Evolutionary conservation across 37 sponge, comb jelly and placozoan species (phyloP), one percentile per base, ranked within the genome.

Genomic region (Theonella swinhoei): DNA sequence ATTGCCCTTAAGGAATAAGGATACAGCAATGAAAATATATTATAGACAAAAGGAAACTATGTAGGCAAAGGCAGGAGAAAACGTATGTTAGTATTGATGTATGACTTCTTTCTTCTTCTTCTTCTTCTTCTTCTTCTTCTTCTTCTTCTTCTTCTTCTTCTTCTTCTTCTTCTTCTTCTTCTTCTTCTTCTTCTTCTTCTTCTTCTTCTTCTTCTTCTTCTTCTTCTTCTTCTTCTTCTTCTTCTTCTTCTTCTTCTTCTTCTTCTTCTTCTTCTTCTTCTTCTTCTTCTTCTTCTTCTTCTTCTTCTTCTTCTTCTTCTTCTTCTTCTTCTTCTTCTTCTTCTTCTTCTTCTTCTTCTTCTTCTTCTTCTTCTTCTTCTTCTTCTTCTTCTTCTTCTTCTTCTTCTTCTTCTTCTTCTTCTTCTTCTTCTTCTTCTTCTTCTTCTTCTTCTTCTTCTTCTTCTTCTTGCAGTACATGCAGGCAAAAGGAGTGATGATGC

Each of bases 91-190:
- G n/a, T n/a, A n/a, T n/a, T n/a, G n/a, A n/a, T n/a, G n/a, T n/a
- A n/a, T n/a, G 60, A 58, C 19, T 58, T 58, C 60, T 58, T 58
- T 58, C 60, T 58, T 58, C 60, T 58, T 58, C 60, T 58, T 58
- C 60, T 58, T 58, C 60, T 58, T 58, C 60, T 58, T 58, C 60
- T 58, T 58, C 60, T 58, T 58, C 60, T 58, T 58, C 60, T 58
- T 58, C 60, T 58, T 58, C 60, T 58, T 58, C 60, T 58, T 58
- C 60, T 58, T 58, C 60, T 58, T 58, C 60, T 58, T 58, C 60
- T 58, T 58, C 60, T 58, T 58, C 60, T 58, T 58, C 60, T 58
- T 58, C 60, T 58, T 58, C 60, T 58, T 58, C 60, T 58, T 58
- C 60, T 58, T 58, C 60, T 58, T 58, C 60, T 58, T 58, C 60